phyloP scores from a whole-genome alignment of 2,113 vertebrate species.

The Lophura nycthemera region DNA sequence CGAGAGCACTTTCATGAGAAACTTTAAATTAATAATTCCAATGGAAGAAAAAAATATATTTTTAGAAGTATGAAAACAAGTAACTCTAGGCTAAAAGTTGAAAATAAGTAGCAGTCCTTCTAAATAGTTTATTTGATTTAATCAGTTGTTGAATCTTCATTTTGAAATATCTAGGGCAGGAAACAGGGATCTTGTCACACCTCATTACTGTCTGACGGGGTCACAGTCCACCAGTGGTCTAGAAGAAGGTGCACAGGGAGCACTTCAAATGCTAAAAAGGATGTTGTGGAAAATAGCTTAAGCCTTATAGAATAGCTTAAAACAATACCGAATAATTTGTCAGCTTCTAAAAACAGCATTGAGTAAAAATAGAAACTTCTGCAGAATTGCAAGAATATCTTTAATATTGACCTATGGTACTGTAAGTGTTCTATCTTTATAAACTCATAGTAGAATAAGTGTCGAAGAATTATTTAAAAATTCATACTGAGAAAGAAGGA shows the following conservation, averaged over 20 bases:
- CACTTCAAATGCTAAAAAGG: neutral
- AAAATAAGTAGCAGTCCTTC: neutral
- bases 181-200: neutral
- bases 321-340: neutral
- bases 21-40: conserved; percentile 5
- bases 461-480: neutral
- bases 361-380: conserved; percentile 6
- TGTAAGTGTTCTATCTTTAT: neutral
- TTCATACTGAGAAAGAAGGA: neutral
- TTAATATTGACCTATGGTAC: neutral
- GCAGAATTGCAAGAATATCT: conserved; percentile 8
- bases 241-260: neutral
- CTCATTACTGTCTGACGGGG: neutral
- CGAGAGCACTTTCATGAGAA: neutral
- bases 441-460: neutral
- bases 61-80: neutral
- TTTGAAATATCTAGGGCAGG: conserved; percentile 4
- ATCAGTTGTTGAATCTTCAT: conserved; percentile 13
- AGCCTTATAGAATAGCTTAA: neutral
- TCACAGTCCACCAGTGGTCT: conserved; percentile 2
- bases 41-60: neutral
- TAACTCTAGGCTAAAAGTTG: neutral
- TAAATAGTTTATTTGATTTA: neutral
- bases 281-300: conserved; percentile 3
- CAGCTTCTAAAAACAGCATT: conserved; percentile 8